Base-by-base conservation (phyloP, 2,797 vertebrate species). In the Leptoclinus maculatus region DNA sequence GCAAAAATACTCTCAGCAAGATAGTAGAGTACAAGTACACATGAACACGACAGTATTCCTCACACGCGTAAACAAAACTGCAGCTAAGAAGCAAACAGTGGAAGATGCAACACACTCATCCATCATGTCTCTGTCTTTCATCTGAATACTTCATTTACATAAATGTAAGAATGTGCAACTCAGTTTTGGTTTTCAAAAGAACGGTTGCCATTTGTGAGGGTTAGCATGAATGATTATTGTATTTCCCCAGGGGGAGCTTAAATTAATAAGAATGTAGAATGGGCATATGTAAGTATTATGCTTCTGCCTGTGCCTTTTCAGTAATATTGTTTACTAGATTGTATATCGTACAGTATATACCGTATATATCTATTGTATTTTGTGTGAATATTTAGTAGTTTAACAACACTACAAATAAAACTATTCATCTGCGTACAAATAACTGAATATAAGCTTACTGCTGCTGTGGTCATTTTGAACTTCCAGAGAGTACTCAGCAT, bases 1-100 rank as follows among this genome's bases (percentile, higher is more conserved):
- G 38, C 2, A 16, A 32, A n/a, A 58, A 73, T 23, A 56, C 36
- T 63, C 67, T 47, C 64, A 60, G 63, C 19, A 36, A n/a, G 12
- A 38, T 7, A 19, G n/a, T 7, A 19, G n/a, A 72, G 47, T 7
- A 72, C 39, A 74, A 70, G 72, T 17, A 11, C 16, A 67, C 36
- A 38, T 58, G 17, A 27, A 41, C 17, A 17, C 8, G 12, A 21
- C 11, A 58, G 53, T n/a, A 45, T 32, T n/a, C 6, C 1, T 62
- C 62, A 45, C 17, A 43, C 4, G 4, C 25, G 23, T 29, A 69
- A 47, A 74, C 1, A 16, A 16, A 53, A 3, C 51, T 56, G 39
- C 21, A n/a, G 58, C n/a, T 17, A 25, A 38, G 38, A 23, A 47
- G 57, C 38, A 21, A n/a, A 25, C 23, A 21, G 34, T 34, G 34